Base-by-base conservation (phyloP, 2,113 vertebrate genomes). In the Cryptomyrus ogoouensis region DNA sequence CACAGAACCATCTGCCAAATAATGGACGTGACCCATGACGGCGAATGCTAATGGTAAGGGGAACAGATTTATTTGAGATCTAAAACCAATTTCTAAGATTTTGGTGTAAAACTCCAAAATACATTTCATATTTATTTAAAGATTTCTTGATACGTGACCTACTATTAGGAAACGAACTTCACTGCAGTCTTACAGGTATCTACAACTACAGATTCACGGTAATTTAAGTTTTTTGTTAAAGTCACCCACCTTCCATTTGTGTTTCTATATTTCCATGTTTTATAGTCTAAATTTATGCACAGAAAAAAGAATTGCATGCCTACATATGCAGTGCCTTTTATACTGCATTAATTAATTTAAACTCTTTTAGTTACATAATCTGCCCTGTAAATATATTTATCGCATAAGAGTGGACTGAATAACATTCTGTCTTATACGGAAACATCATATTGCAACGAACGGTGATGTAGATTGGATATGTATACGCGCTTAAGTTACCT, bases 1-100 rank as follows among this genome's bases (percentile, higher is more conserved):
- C 66, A 91, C 89, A 88, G 56, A 88, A 83, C 88, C 88, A 89
- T 91, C 89, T 93, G 91, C 86, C 74, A 91, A 90, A 91, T 92
- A 89, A 90, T 89, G 53, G 87, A 89, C 88, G 66, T 90, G 85
- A 91, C 91, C 90, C 21, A 58, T 91, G 86, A 90, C 88, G 53
- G 19, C 85, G 31, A 80, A 90, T 35, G 66, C 87, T 89, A 35
- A 31, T 80, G 50, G 42, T 80, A 77, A 35, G 35, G 50, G 52
- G 12, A 27, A n/a, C 31, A 15, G 2, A n/a, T 13, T 58, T 19
- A 49, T 50, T 21, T 13, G 10, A 58, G 8, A 35, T 19, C 10
- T 50, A 2, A 24, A 39, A 62, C 49, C 24, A 9, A 5, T 74
- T 70, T 58, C 88, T 12, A 35, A 19, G 42, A 31, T 21, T 77